A percentile compares a stretch with the other conserved stretches of the same genome.
phyloP scores from a whole-genome alignment of 2,888 invertebrate species.

The Dorcus parallelipipedus region DNA sequence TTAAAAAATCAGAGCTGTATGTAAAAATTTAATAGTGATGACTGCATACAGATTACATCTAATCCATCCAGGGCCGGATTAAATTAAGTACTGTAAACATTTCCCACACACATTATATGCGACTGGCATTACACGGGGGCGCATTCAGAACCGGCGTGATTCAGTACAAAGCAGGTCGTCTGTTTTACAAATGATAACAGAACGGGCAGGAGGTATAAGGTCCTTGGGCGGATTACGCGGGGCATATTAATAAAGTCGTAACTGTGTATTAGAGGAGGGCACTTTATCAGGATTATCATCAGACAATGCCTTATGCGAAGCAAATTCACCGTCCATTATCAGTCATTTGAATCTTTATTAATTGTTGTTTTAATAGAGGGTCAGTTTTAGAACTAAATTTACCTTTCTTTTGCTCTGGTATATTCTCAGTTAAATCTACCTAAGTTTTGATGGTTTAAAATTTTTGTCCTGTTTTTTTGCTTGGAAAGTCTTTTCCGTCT shows the following conservation, averaged over 20 bases:
- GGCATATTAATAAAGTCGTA: constrained; percentile 50
- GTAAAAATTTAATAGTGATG: too few species aligned
- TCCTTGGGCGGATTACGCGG: constrained; percentile 42
- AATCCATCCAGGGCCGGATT: too few species aligned
- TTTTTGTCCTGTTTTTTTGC: too few species aligned
- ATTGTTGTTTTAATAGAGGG: neutral
- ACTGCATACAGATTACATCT: too few species aligned
- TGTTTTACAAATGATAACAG: constrained; percentile 53
- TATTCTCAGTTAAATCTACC: too few species aligned
- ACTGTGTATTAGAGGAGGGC: constrained; percentile 37
- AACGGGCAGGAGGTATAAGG: constrained; percentile 39
- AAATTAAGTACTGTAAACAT: constrained; percentile 3
- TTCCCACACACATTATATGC: constrained; percentile 40
- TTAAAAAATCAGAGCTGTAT: too few species aligned
- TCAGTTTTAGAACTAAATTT: too few species aligned
- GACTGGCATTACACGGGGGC: constrained; percentile 24
- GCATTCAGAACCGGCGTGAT: constrained; percentile 45
- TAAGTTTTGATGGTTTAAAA: too few species aligned
- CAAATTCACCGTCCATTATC: constrained; percentile 10
- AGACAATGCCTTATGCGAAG: constrained; percentile 30
- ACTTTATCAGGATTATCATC: constrained; percentile 34
- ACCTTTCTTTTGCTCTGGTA: too few species aligned
- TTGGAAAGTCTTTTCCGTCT: too few species aligned
- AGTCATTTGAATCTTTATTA: constrained; percentile 18
- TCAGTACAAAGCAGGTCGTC: constrained; percentile 51